Conservation (phyloP, 2,797 vertebrate genomes). For the Poecilia gillii region DNA sequence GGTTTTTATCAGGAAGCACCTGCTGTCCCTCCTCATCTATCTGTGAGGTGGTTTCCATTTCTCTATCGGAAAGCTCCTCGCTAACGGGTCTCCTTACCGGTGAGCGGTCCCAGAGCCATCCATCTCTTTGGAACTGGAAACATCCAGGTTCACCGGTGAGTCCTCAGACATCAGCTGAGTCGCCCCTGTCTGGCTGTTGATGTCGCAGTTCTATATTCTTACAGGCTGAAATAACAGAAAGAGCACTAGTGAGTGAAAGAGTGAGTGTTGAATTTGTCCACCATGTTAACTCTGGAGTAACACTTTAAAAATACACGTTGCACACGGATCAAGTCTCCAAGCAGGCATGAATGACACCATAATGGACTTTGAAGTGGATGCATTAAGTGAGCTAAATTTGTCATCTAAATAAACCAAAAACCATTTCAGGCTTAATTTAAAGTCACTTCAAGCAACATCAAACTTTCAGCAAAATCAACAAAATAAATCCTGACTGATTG, state of each 20-base stretch:
- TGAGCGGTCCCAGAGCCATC: constrained; percentile 43
- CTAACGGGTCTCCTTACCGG: constrained; percentile 37
- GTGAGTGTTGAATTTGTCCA: constrained; percentile 62
- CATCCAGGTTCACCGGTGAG: constrained; percentile 46
- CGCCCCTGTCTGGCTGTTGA: constrained; percentile 26
- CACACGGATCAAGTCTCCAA: constrained; percentile 23
- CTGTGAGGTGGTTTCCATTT: constrained; percentile 6
- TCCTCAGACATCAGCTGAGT: constrained; percentile 63
- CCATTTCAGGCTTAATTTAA: not conserved
- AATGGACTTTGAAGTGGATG: not conserved
- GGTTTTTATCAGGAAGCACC: constrained; percentile 23
- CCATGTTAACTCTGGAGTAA: constrained; percentile 36
- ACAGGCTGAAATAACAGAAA: constrained; percentile 51
- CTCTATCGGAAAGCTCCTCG: constrained; percentile 9
- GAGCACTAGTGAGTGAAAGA: constrained; percentile 44
- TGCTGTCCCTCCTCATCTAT: constrained; percentile 17
- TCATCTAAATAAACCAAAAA: constrained; percentile 4
- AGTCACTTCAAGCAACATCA: not conserved
- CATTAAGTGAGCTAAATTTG: not conserved
- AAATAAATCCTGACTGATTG: not conserved
- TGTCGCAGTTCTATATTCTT: constrained; percentile 60
- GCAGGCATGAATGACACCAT: not conserved
- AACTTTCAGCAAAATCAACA: not conserved
- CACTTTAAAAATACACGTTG: constrained; percentile 21
- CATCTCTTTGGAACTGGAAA: constrained; percentile 59